Percentiles rank a stretch among this genome's conserved stretches.
Conservation (phyloP, 2,888 invertebrate genomes). For the Scaeva pyrastri region DNA sequence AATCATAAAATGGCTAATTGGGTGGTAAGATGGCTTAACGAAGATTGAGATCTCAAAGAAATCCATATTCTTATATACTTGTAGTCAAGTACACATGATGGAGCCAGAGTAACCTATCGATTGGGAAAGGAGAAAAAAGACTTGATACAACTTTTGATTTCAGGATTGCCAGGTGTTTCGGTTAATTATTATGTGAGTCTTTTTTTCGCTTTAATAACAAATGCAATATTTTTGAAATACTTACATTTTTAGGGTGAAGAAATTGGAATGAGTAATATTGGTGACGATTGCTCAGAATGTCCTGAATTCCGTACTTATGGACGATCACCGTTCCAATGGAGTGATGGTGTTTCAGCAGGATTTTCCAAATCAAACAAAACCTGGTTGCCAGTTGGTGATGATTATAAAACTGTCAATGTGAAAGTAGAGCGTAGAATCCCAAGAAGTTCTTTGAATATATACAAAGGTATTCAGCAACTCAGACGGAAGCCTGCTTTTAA, state of each 20-base stretch:
- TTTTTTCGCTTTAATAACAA: neutral
- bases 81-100: conserved; percentile 90
- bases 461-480: conserved; percentile 85
- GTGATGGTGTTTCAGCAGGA: conserved; percentile 84
- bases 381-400: conserved; percentile 89
- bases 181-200: conserved; percentile 89
- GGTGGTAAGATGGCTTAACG: conserved; percentile 85
- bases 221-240: neutral
- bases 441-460: conserved; percentile 86
- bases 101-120: conserved; percentile 86
- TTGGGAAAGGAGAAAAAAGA: conserved; percentile 88
- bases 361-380: conserved; percentile 86
- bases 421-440: conserved; percentile 84
- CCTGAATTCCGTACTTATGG: conserved; percentile 83
- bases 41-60: neutral
- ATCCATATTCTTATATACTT: no score
- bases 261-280: conserved; percentile 87
- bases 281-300: conserved; percentile 84
- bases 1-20: conserved; percentile 86
- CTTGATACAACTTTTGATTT: conserved; percentile 88
- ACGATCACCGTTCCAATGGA: conserved; percentile 88
- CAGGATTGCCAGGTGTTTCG: conserved; percentile 90
- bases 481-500: conserved; percentile 84
- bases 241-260: conserved; percentile 86
- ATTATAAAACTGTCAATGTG: conserved; percentile 86